Evolutionary conservation across 2,797 vertebrate species (phyloP), one percentile per base, ranked within the genome.

Genomic region (Lepilemur ruficaudatus): DNA sequence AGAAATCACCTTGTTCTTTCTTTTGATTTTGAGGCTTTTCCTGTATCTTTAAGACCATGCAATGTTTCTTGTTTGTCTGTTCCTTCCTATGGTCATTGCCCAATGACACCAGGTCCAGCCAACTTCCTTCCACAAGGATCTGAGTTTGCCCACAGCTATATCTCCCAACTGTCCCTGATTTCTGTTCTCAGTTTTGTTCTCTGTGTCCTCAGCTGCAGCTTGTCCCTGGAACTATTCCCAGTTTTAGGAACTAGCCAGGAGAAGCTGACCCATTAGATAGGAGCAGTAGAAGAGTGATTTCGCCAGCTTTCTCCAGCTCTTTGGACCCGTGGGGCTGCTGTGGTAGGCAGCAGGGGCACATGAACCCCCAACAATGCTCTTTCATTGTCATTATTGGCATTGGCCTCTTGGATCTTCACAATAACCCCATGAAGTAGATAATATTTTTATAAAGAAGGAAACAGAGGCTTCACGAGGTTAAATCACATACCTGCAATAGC

Each of bases 221-320:
- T 97, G 96, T 97, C 89, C 96, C 89, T 97, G 98, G 98, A 98
- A 84, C 80, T 50, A 57, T 57, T 90, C 98, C 96, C 96, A 82
- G 95, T 61, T 95, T 95, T 90, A 83, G 76, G 87, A 96, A 84
- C 72, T 89, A 86, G 94, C 89, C 89, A 95, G 94, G 52, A 95
- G 87, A 93, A 75, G 75, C 65, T 89, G 91, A 97, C 84, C 89
- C 76, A 59, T 81, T 72, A 92, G 93, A 70, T 13, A 30, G 38
- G 78, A 91, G 76, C n/a, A 92, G 57, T 5, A 57, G 35, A 69
- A 87, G 38, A 81, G 92, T 82, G 61, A 63, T 79, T 95, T 94
- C 83, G 55, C 43, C 2, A 13, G 61, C n/a, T 32, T n/a, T 94
- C n/a, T 70, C 46, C 85, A 63, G 41, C 32, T 91, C 38, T 46